Base-by-base conservation (phyloP, 2,888 invertebrate species). In the Xanthia togata region DNA sequence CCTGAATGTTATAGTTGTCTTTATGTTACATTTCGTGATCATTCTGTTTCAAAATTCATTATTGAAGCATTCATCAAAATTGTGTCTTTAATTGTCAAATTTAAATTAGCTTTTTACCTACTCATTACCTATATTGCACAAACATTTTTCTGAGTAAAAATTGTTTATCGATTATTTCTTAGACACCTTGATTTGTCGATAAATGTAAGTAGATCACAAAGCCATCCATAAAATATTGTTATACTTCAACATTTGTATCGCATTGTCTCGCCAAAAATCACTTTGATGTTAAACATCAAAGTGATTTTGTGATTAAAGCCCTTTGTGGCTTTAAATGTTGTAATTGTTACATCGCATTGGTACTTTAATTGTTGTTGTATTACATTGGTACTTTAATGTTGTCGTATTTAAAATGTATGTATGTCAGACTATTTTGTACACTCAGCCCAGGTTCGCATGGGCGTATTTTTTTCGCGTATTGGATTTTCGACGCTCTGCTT, bases 21-120 rank as follows among this genome's bases (percentile, higher is more conserved):
- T 11, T 59, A 71, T 83, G 82, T 88, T 77, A 64, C 84, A 82
- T 81, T 53, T 72, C 85, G 72, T 86, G 75, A 73, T 75, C 84
- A 81, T 64, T 69, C 12, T 26, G 50, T 78, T 50, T 59, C 70
- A 2, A 70, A 60, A 60, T 26, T 65, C 57, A 76, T 17, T 11
- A n/a, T 55, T 44, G 35, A 26, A 64, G 53, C 53, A 14, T 62
- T 26, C 35, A 44, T 63, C n/a, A n/a, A 44, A 44, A 20, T 44
- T 44, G 14, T 70, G 8, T 50, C 41, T 41, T 44, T 14, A 20
- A 57, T 35, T 69, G 4, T 38, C 23, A 0, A 4, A 38, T 68
- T 9, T 47, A 20, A 12, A 64, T 64, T 20, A 50, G 41, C n/a
- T 70, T 44, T 44, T 1, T 26, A 50, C 31, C 31, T 31, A 31